Conservation (phyloP, 2,113 vertebrate species). For the Stegostoma tigrinum region DNA sequence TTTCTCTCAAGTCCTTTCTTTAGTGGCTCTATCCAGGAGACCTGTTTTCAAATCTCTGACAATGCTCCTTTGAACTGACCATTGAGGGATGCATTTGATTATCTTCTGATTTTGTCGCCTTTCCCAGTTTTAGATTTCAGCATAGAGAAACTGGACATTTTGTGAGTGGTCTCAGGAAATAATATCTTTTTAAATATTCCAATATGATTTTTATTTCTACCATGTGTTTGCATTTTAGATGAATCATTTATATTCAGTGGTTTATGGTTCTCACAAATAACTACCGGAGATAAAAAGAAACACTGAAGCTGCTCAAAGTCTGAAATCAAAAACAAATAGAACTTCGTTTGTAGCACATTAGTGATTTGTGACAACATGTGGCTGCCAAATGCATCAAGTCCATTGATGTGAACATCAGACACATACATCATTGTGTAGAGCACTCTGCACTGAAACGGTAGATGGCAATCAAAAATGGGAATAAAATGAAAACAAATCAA, state of each 20-base stretch:
- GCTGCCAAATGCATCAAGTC: constrained; percentile 14
- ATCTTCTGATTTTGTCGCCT: neutral
- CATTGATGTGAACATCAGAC: constrained; percentile 28
- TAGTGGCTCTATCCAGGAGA: neutral
- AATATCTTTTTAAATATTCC: constrained; percentile 7
- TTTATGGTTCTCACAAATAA: constrained; percentile 24
- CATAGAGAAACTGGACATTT: neutral
- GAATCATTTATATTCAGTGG: neutral
- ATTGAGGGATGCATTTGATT: neutral
- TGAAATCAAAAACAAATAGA: neutral
- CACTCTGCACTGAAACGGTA: neutral
- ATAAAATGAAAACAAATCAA: neutral
- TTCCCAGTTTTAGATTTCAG: neutral
- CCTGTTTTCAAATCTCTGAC: neutral
- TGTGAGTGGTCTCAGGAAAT: neutral
- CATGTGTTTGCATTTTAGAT: constrained; percentile 18
- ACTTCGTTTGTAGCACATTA: neutral
- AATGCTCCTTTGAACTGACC: neutral
- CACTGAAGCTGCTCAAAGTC: neutral
- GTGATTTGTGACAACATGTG: neutral
- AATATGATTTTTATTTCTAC: neutral
- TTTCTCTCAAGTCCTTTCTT: neutral
- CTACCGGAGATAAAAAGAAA: neutral
- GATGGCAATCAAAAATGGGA: neutral
- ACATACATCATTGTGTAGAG: neutral